Percentiles rank a stretch among this genome's conserved stretches.
phyloP scores from a whole-genome alignment of 2,113 vertebrate species.

The Sceloporus undulatus region DNA sequence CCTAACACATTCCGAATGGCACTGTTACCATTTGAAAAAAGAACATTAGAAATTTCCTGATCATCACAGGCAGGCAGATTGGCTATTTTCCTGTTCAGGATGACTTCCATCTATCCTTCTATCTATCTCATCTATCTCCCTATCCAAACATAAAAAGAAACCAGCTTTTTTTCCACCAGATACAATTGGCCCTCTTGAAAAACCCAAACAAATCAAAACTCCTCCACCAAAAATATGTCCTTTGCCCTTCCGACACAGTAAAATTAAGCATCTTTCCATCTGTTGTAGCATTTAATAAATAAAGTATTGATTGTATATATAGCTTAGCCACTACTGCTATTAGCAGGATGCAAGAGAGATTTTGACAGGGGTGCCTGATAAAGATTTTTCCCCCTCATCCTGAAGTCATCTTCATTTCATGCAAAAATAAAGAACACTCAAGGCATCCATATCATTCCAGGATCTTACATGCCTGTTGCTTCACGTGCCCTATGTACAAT shows the following conservation, averaged over 20 bases:
- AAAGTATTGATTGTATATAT: slow-evolving; percentile 58
- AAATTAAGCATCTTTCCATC: slow-evolving; percentile 47
- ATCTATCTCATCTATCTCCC: too few species aligned
- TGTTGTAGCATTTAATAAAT: slow-evolving; percentile 69
- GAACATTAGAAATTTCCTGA: too few species aligned
- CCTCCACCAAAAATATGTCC: too few species aligned
- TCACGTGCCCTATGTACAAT: slow-evolving; percentile 21
- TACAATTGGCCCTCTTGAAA: too few species aligned
- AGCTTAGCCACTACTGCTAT: slow-evolving; percentile 53
- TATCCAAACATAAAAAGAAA: too few species aligned
- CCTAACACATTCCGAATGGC: too few species aligned
- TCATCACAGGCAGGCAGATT: too few species aligned
- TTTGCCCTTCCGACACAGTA: slow-evolving; percentile 50
- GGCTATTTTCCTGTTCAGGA: too few species aligned
- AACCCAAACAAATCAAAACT: too few species aligned
- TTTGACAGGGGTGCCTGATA: slow-evolving; percentile 43
- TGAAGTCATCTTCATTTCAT: slow-evolving; percentile 41
- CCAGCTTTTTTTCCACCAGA: too few species aligned
- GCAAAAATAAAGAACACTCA: slow-evolving; percentile 26
- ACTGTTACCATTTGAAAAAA: too few species aligned
- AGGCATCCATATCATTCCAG: neutral
- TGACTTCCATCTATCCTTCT: too few species aligned
- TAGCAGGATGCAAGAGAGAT: slow-evolving; percentile 30
- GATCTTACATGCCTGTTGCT: slow-evolving; percentile 28
- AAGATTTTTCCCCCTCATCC: slow-evolving; percentile 28